Base-by-base conservation (phyloP, 2,797 vertebrate species). In the Stomatorhinus walkeri region DNA sequence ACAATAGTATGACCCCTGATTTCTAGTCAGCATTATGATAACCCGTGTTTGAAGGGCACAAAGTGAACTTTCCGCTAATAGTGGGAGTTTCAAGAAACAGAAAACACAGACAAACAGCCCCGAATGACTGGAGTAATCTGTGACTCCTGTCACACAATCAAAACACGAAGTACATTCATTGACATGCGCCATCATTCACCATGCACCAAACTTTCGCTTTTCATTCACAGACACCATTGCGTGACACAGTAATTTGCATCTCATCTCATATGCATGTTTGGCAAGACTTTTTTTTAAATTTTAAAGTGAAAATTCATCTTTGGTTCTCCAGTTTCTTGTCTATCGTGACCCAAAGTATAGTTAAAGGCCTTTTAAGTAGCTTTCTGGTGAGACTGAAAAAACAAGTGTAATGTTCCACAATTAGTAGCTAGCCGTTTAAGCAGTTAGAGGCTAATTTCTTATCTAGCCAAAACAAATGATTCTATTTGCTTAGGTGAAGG, bases 401-500 rank as follows among this genome's bases (percentile, higher is more conserved):
- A 59, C 19, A 16, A 2, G 7, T 36, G 16, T 16, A n/a, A 43
- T 76, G 49, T 32, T 68, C 64, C 16, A 88, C 46, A 88, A 88
- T 81, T 54, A 81, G 72, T 12, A 83, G 72, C 54, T 24, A 40
- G 36, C 9, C n/a, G 88, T 28, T 24, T 24, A 81, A 81, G 76
- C 19, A 59, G 32, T 61, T 56, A 88, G 83, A 85, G 36, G 54
- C 52, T 43, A 64, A 61, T 61, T 85, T 88, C 52, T 88, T 84
- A 88, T 85, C 76, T 52, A 46, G 79, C 28, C 40, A 43, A 83
- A 40, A 88, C 36, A 88, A 43, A 88, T 84, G 40, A 85, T 64
- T 51, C 36, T 59, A 14, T 88, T 59, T 81, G 49, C 76, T 43
- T 54, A 81, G 88, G 88, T 88, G 88, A 88, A 54, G 76, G 76